These are phyloP conservation scores for Pachyrhynchus sulphureomaculatus DNA, from an alignment of 1,140 invertebrate genomes.

Conservation along the genomic window DNA sequence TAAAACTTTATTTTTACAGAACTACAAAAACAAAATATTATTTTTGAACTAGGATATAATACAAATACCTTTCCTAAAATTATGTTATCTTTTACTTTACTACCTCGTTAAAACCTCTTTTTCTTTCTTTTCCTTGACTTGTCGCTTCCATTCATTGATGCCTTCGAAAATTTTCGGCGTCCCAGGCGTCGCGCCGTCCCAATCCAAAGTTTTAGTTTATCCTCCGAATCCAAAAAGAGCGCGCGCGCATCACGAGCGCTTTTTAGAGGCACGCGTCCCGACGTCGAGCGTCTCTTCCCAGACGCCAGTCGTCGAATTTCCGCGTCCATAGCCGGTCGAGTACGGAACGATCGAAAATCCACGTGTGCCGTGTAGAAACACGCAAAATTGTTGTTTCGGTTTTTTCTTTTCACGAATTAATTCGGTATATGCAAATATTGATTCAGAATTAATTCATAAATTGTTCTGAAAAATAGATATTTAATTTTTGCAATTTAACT, in stretches of 20 bases:
- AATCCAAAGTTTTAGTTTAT: constrained; percentile 13
- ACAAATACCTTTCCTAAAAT: not conserved
- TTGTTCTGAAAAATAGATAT: no score
- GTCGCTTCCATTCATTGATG: constrained; percentile 17
- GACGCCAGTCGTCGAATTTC: constrained; percentile 42
- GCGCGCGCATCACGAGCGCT: constrained; percentile 37
- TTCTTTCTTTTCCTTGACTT: constrained; percentile 4
- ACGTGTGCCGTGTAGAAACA: constrained; percentile 22
- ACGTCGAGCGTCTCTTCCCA: constrained; percentile 38
- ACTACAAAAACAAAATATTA: not conserved
- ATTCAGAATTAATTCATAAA: no score
- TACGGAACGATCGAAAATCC: constrained; percentile 21
- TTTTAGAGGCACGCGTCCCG: constrained; percentile 42
- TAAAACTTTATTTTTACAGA: not conserved
- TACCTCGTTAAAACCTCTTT: not conserved
- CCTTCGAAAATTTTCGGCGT: constrained; percentile 22
- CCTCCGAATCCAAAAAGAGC: not conserved
- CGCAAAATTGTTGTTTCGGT: not conserved
- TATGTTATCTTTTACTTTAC: no score
- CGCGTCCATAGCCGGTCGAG: constrained; percentile 33
- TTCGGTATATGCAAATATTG: no score
- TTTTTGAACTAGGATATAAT: no score
- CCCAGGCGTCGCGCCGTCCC: constrained; percentile 26
- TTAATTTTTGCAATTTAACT: no score
- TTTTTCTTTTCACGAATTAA: no score